phyloP scores from a whole-genome alignment of 2,113 vertebrate genomes.

The Microcebus jonahi region DNA sequence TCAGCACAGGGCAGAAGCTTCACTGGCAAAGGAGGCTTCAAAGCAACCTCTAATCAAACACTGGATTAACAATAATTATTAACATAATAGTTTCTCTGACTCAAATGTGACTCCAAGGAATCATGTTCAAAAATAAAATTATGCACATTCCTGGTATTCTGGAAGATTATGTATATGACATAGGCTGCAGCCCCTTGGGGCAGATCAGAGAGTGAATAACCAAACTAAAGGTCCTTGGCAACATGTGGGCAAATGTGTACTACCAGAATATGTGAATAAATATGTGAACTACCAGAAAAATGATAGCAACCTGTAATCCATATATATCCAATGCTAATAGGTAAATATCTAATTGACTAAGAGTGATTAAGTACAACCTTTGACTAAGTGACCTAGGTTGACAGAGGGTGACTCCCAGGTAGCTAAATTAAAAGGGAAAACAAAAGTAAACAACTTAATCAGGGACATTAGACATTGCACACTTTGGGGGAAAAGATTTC shows the following conservation, averaged over 20 bases:
- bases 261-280: background rate
- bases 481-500: background rate
- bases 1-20: background rate
- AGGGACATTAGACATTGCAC: background rate
- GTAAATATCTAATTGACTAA: background rate
- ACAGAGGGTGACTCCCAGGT: accelerated
- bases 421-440: background rate
- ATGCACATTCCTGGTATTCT: background rate
- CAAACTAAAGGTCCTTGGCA: background rate
- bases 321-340: background rate
- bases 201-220: background rate
- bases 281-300: background rate
- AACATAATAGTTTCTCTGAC: background rate
- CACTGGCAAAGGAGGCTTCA: background rate
- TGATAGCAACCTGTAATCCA: background rate
- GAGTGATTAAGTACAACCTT: background rate
- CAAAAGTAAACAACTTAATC: accelerated
- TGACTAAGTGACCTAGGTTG: background rate
- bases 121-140: background rate
- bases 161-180: accelerated
- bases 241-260: background rate
- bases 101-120: background rate
- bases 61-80: background rate
- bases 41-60: background rate
- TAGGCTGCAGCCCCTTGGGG: background rate